Evolutionary conservation across 2,113 vertebrate genomes (phyloP), one percentile per base, ranked within the genome.

Genomic region (Mastomys natalensis): DNA sequence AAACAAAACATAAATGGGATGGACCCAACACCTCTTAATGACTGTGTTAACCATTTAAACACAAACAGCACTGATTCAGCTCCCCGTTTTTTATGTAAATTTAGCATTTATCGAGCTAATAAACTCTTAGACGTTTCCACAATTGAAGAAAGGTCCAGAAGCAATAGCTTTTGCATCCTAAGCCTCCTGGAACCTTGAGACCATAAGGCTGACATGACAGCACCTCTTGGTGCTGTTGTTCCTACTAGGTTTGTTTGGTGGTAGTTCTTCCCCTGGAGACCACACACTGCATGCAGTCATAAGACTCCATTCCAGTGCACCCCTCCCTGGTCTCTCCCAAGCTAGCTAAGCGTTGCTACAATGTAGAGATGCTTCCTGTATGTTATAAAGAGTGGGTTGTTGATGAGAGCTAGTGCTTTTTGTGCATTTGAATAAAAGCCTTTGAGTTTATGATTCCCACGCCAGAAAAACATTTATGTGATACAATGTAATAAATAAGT

Each of bases 291-390:
- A 53, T 81, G 31, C 48, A 58, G 43, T 17, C 11, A 5, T 2
- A 22, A 60, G 72, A 62, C 0, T 0, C 10, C 73, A 24, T 17
- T 74, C 12, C 40, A 11, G 7, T 9, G 10, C 0, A 0, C 24
- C 26, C 13, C 53, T 31, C 11, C 13, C 21, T 40, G 26, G 6
- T 13, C 37, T 13, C 29, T 74, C 55, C 7, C 12, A 22, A 80
- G 15, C 37, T 34, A 70, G 19, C 31, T 48, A 24, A 37, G 40
- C 5, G 51, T 51, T 51, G 72, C 51, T 3, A 1, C 21, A 15
- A 26, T 64, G 66, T 40, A 73, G 10, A 19, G n/a, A 31, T 5
- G 9, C 31, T 19, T 80, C 13, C 51, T 7, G 26, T 16, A 72
- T 0, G 2, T 7, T 17, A 21, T 26, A 26, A 45, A 48, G 43